Conservation (phyloP, 1,140 invertebrate species). For the Aphelenchoides fujianensis region DNA sequence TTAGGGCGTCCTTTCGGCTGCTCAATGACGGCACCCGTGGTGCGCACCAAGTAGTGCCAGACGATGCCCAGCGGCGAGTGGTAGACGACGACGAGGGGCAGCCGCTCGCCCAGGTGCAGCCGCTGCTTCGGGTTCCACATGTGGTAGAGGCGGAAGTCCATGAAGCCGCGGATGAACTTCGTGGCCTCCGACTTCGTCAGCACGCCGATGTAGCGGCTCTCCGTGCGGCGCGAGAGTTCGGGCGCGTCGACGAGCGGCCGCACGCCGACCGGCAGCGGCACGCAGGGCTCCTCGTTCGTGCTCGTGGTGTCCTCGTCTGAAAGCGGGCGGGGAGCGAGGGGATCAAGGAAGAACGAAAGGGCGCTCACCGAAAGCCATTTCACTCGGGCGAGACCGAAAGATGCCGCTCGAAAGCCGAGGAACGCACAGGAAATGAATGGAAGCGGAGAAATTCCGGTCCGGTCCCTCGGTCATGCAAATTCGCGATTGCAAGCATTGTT, state of each 20-base stretch:
- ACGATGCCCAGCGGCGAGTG: not conserved
- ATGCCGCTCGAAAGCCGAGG: not conserved
- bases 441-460: too few relatives aligned
- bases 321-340: too few relatives aligned
- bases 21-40: not conserved
- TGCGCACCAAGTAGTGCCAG: not conserved
- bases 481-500: not conserved
- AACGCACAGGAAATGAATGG: too few relatives aligned
- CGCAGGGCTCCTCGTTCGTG: too few relatives aligned
- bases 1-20: not conserved
- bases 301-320: not conserved
- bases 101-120: not conserved
- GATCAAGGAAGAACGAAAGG: too few relatives aligned
- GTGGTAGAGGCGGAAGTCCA: slow-evolving; percentile 14
- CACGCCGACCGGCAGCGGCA: not conserved
- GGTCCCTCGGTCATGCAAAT: not conserved
- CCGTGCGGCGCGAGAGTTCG: not conserved
- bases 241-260: not conserved
- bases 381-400: not conserved
- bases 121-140: not conserved
- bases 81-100: slow-evolving; percentile 7
- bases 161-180: not conserved
- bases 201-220: slow-evolving; percentile 6
- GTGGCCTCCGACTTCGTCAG: not conserved
- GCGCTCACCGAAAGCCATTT: too few relatives aligned